Percentiles rank a stretch among this genome's conserved stretches.
phyloP scores from a whole-genome alignment of 2,113 vertebrate species.

The Panurus biarmicus region DNA sequence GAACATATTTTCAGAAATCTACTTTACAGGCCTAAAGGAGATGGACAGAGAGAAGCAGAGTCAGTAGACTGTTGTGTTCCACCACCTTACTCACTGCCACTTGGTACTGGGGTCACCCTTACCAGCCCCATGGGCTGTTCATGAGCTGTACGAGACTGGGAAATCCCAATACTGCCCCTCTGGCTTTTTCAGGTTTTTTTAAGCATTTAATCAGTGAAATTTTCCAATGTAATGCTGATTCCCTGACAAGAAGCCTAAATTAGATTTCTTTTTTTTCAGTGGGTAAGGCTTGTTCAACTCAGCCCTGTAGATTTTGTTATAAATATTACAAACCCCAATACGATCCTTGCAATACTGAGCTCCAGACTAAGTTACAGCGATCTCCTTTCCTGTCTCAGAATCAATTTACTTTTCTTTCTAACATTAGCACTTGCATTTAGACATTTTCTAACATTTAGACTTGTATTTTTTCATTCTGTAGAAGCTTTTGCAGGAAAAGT shows the following conservation, averaged over 20 bases:
- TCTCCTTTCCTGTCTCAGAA: background rate
- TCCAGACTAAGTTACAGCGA: background rate
- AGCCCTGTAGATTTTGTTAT: background rate
- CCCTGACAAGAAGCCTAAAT: background rate
- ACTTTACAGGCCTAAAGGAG: background rate
- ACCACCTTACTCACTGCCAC: background rate
- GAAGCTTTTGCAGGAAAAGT: background rate
- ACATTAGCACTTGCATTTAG: background rate
- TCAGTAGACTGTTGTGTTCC: background rate
- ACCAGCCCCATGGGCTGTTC: background rate
- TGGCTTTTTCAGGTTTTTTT: background rate
- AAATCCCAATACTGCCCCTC: background rate
- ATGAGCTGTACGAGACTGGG: background rate
- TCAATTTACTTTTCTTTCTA: background rate
- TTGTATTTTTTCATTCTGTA: background rate
- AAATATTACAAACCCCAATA: background rate
- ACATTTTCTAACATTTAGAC: background rate
- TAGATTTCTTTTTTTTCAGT: background rate
- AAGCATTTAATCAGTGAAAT: background rate
- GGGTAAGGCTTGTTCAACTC: background rate
- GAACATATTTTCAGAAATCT: background rate
- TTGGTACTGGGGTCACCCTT: background rate
- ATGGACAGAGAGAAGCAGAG: background rate
- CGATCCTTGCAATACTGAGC: background rate
- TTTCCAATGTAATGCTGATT: background rate